Percentiles rank a stretch among this genome's conserved stretches.
phyloP scores from a whole-genome alignment of 2,888 invertebrate species.

The Eupsilia transversa region DNA sequence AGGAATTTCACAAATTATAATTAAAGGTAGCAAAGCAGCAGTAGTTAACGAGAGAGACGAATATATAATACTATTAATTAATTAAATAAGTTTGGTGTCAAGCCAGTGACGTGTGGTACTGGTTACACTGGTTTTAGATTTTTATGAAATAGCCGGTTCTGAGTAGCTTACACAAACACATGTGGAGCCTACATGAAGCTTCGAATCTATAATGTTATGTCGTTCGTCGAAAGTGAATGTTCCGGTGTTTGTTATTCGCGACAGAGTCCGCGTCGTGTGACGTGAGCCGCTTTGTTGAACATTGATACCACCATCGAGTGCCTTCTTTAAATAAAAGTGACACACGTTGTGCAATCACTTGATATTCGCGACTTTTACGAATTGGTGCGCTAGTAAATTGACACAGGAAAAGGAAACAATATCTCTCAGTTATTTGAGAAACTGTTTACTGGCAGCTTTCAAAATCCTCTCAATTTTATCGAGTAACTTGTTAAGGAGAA shows the following conservation, averaged over 20 bases:
- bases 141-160: constrained; percentile 69
- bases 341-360: constrained; percentile 69
- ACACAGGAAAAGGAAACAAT: constrained; percentile 38
- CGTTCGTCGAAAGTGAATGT: constrained; percentile 88
- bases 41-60: constrained; percentile 61
- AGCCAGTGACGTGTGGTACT: constrained; percentile 65
- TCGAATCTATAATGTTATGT: constrained; percentile 78
- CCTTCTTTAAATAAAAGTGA: constrained; percentile 65
- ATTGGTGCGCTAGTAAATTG: constrained; percentile 27
- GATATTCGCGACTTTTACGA: constrained; percentile 55
- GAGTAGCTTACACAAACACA: constrained; percentile 64
- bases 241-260: constrained; percentile 87
- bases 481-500: background rate
- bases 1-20: constrained; percentile 71
- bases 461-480: background rate
- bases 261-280: constrained; percentile 76
- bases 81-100: constrained; percentile 57
- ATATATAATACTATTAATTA: constrained; percentile 61
- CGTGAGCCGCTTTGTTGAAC: constrained; percentile 80
- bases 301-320: constrained; percentile 67
- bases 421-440: constrained; percentile 10
- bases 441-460: background rate
- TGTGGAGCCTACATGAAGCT: constrained; percentile 61
- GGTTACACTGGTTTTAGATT: constrained; percentile 70
- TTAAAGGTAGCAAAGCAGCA: constrained; percentile 49